Conservation (phyloP, 2,797 vertebrate genomes). For the Intellagama lesueurii region DNA sequence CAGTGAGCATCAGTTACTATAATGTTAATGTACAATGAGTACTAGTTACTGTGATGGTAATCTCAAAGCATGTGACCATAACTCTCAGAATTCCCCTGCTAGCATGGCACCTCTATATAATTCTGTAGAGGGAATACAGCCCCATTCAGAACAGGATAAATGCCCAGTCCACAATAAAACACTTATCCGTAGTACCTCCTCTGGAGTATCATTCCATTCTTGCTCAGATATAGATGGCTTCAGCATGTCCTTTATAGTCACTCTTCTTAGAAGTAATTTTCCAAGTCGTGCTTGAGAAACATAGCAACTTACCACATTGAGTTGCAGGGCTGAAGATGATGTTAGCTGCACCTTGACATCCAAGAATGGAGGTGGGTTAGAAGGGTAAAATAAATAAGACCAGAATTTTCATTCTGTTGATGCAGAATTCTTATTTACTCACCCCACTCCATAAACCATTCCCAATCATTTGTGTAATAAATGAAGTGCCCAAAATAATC, state of each 20-base stretch:
- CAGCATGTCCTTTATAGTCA: not conserved
- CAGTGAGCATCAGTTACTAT: too few relatives aligned
- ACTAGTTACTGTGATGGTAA: too few relatives aligned
- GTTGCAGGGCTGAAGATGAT: not conserved
- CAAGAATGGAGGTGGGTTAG: not conserved
- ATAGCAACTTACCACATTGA: not conserved
- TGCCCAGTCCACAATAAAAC: not conserved
- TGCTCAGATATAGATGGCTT: not conserved
- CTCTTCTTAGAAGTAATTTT: not conserved
- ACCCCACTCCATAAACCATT: not conserved
- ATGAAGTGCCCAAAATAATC: slow-evolving; percentile 17
- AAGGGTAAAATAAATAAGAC: not conserved
- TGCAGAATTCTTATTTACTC: not conserved
- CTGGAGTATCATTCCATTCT: not conserved
- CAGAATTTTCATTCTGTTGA: slow-evolving; percentile 5
- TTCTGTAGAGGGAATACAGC: too few relatives aligned
- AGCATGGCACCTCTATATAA: not conserved
- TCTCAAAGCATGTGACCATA: not conserved
- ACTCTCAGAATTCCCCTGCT: not conserved
- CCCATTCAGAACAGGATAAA: not conserved
- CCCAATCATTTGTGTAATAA: slow-evolving; percentile 8
- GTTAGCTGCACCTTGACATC: not conserved
- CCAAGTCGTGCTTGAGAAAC: not conserved
- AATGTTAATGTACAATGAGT: too few relatives aligned
- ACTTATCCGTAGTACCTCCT: not conserved